phyloP scores from a whole-genome alignment of 2,113 vertebrate genomes.

The Antechinus flavipes region DNA sequence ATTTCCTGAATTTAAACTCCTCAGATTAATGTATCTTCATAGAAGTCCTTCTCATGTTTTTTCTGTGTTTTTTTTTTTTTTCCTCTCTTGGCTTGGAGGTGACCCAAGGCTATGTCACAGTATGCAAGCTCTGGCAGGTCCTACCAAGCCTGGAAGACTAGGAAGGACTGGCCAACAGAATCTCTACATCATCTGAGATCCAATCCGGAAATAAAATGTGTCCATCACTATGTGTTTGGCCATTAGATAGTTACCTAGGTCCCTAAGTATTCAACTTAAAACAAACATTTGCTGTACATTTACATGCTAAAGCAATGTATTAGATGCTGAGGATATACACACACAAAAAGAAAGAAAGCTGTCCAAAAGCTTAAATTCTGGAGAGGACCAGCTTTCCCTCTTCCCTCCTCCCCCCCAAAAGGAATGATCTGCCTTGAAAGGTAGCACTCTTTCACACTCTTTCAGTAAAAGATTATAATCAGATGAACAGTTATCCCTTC shows the following conservation, averaged over 20 bases:
- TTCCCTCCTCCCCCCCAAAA: neutral
- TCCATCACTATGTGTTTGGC: neutral
- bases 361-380: neutral
- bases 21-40: neutral
- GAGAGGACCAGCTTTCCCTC: neutral
- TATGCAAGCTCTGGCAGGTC: neutral
- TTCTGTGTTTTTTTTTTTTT: too few species aligned
- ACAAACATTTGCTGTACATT: neutral
- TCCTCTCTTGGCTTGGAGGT: neutral
- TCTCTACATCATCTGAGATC: neutral
- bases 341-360: neutral
- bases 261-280: neutral
- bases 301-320: neutral
- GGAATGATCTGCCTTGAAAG: neutral
- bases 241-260: neutral
- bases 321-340: neutral
- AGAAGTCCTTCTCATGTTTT: neutral
- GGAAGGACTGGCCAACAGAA: neutral
- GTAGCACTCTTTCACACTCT: neutral
- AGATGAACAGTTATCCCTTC: neutral
- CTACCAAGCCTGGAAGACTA: neutral
- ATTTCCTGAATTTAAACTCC: constrained; percentile 1
- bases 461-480: neutral
- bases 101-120: neutral
- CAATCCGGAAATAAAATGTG: neutral